Evolutionary conservation across 2,888 invertebrate species (phyloP), one percentile per base, ranked within the genome.

Genomic region (Tinea semifulvella): DNA sequence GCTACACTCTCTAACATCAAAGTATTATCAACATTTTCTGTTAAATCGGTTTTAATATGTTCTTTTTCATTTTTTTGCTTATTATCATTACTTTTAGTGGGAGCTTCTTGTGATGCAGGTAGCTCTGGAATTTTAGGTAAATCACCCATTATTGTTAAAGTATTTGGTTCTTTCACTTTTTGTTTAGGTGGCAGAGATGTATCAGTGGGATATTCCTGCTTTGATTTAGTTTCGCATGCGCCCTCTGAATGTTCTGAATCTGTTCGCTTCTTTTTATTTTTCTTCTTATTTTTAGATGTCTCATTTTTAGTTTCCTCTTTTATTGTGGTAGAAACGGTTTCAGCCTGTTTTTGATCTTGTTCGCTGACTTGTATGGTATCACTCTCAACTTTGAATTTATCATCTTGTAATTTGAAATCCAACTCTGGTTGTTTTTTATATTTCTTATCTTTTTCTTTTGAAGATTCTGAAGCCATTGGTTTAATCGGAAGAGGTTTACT

Each of bases 231-330:
- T 17, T 38, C 38, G 6, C 8, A 17, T 38, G 10, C 18, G 8
- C 7, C 5, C 13, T 73, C 75, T 10, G 70, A 69, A 49, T 53
- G 67, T 49, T 76, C 75, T 5, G 71, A 72, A 51, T 76, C 77
- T 50, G 52, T 60, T 1, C 63, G 60, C 3, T 56, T 25, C 14
- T 44, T 74, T 48, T 76, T 76, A 26, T 26, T 16, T 26, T 42
- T 42, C 17, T 42, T 42, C 42, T 26, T 42, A 20, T 16, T 6
- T 50, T 76, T 76, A 47, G 36, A 36, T 18, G 11, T 16, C n/a
- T 16, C 18, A 18, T 77, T 76, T 47, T 70, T 75, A 50, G 75
- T 77, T 54, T 76, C 36, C 4, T 36, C 36, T 36, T 36, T 36
- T 4, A 36, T 2, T 7, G 11, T 14, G 5, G 6, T 18, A 18